Base-by-base conservation (phyloP, 2,113 vertebrate genomes). In the Reinhardtius hippoglossoides region DNA sequence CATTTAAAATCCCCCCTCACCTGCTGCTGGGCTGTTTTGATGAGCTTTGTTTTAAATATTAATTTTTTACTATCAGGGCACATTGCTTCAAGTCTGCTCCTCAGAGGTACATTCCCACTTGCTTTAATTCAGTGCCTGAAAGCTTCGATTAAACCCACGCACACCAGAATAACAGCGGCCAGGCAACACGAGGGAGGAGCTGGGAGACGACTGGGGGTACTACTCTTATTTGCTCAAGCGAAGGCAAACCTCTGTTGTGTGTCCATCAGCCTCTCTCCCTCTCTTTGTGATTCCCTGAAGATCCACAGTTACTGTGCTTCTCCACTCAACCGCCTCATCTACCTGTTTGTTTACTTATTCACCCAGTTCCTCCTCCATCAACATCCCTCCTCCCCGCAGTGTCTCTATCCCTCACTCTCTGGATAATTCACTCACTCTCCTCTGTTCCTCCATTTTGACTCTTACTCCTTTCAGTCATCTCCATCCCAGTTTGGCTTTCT, bases 311-410 rank as follows among this genome's bases (percentile, higher is more conserved):
- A 20, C 26, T 59, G 81, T 61, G 60, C 18, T 48, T 85, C 84
- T 91, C 74, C 81, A 88, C 81, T 91, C 84, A 79, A 83, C 82
- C 73, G 74, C 72, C 68, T 81, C 80, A 84, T 86, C 84, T 82
- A 74, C 82, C 80, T 74, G 81, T 90, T 88, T 92, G 83, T 90
- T 92, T 91, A 87, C 86, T 78, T 74, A 76, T 81, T 87, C 85
- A 78, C 86, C 71, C 57, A 62, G 74, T 82, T 83, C 78, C 82
- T 83, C 75, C 74, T 78, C 81, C 72, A 69, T 83, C 83, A 85
- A 44, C 80, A 74, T 69, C 71, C 55, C 68, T 72, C 71, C 66
- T 69, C 60, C 75, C 48, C 24, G 2, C 60, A 7, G 60, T 27
- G 66, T 62, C 70, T 82, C 61, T 35, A 46, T 76, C 67, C 59